These are phyloP conservation scores for Silurus aristotelis DNA, from an alignment of 2,797 vertebrate genomes.

Conservation along the genomic window DNA sequence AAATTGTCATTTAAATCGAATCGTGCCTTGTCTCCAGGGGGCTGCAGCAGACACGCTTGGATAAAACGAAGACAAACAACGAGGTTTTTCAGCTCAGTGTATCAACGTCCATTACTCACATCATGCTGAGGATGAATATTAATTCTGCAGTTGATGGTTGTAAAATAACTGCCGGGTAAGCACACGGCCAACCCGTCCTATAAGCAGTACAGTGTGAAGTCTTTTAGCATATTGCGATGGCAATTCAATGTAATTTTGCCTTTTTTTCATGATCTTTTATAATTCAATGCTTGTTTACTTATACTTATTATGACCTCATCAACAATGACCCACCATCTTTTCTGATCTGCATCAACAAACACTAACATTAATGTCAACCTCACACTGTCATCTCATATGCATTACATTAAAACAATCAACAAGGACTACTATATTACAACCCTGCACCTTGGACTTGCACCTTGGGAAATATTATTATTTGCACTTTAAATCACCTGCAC, in stretches of 20 bases:
- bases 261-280: neutral
- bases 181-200: neutral
- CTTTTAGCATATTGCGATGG: neutral
- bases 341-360: too few species aligned
- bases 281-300: neutral
- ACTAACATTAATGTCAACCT: too few species aligned
- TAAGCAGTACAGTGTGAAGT: neutral
- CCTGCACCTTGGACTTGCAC: too few species aligned
- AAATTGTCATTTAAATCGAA: conserved; percentile 50
- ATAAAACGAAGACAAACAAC: conserved; percentile 22
- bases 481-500: too few species aligned
- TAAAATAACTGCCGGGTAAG: neutral
- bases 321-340: too few species aligned
- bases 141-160: neutral
- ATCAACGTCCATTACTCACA: neutral
- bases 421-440: too few species aligned
- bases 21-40: conserved; percentile 28
- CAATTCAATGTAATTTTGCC: neutral
- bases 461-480: too few species aligned
- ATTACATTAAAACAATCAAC: too few species aligned
- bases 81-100: neutral
- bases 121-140: neutral
- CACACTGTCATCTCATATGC: too few species aligned
- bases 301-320: too few species aligned
- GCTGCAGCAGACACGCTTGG: neutral